Percentiles rank a stretch among this genome's conserved stretches.
phyloP scores from a whole-genome alignment of 2,888 invertebrate species.

The Sabatieria punctata region DNA sequence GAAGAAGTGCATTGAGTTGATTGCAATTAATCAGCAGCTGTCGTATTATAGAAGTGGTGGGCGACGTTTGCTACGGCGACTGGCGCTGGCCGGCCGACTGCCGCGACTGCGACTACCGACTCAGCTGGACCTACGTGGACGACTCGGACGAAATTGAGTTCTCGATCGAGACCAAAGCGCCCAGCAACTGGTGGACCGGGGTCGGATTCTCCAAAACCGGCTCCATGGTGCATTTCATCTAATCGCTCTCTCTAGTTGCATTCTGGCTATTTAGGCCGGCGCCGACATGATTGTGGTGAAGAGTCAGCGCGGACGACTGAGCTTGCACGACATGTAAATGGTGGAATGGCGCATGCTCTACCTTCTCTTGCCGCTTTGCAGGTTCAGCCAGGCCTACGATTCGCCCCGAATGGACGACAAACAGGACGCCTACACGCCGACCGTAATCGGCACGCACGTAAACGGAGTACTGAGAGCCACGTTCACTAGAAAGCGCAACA shows the following conservation, averaged over 20 bases:
- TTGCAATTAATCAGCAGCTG: no score
- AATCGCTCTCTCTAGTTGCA: background rate
- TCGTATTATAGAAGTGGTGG: slow-evolving; percentile 12
- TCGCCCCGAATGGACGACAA: slow-evolving; percentile 11
- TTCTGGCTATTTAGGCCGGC: slow-evolving; percentile 13
- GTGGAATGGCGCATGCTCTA: no score
- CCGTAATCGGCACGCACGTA: slow-evolving; percentile 18
- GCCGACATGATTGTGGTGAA: slow-evolving; percentile 28
- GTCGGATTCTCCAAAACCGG: slow-evolving; percentile 24
- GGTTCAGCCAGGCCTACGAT: no score
- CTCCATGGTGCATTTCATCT: slow-evolving; percentile 15
- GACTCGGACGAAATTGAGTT: slow-evolving; percentile 29
- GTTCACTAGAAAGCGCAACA: slow-evolving; percentile 22
- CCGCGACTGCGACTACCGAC: slow-evolving; percentile 22
- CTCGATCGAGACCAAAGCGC: slow-evolving; percentile 23
- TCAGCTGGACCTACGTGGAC: slow-evolving; percentile 25
- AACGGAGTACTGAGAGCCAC: slow-evolving; percentile 26
- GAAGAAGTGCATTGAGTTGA: no score
- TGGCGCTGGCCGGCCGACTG: slow-evolving; percentile 26
- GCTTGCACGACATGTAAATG: slow-evolving; percentile 23
- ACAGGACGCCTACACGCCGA: slow-evolving; percentile 12
- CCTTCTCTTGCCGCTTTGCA: no score
- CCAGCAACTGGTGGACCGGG: slow-evolving; percentile 26
- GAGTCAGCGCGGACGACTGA: slow-evolving; percentile 16
- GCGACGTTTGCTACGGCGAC: slow-evolving; percentile 26